Evolutionary conservation across 2,888 invertebrate species (phyloP), one percentile per base, ranked within the genome.

Genomic region (Hymenopus coronatus): DNA sequence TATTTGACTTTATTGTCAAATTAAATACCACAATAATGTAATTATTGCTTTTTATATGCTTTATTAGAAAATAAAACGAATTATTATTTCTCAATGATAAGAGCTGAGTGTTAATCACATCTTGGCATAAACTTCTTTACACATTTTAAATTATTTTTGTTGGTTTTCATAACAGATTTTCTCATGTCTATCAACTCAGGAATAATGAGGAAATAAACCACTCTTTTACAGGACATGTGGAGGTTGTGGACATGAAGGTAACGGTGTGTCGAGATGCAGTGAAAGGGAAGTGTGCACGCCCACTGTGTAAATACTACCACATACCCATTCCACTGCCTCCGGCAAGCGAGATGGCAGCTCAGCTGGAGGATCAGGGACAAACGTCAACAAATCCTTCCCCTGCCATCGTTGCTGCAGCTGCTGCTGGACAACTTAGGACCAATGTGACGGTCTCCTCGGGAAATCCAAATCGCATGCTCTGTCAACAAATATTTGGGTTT

Each of bases 251-350:
- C 95, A 97, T 98, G 94, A 97, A 97, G 94, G 98, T 98, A 95
- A 98, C 97, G 94, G 98, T 98, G 94, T 98, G 98, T 94, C 97
- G 98, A 94, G 98, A 98, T 95, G 98, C 98, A 94, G 98, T 97
- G 93, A 98, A 98, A 94, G 98, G 98, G 94, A 96, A 97, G 94
- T 98, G 98, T 94, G 96, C 97, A 94, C 97, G 98, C 94, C 96
- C 97, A 94, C 96, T 97, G 94, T 98, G 98, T 96, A 98, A 98
- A 96, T 98, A 98, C 96, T 98, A 98, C 96, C 98, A 98, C 96
- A 98, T 98, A 96, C 98, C 98, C 93, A 96, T 98, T 94, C 96
- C 96, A 93, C 94, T 97, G 95, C 97, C 97, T 93, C 97, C 97
- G 93, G 97, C 97, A 93, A 95, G 96, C 92, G 94, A 96, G 93